Conservation (phyloP, 2,888 invertebrate genomes). For the Archaeoteleia sp. region DNA sequence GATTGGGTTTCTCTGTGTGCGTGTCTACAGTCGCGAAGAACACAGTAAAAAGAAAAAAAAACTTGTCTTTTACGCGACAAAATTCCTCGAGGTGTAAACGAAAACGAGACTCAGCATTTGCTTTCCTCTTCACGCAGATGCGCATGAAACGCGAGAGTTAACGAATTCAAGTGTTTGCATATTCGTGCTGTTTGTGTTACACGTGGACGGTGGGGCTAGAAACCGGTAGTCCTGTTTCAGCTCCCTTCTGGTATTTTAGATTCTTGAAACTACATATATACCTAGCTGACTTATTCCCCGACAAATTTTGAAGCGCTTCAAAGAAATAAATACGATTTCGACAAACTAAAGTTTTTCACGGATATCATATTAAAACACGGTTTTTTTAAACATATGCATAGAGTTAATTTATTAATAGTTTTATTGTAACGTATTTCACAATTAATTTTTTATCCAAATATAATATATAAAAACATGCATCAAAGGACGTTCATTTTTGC, state of each 20-base stretch:
- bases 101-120: constrained; percentile 36
- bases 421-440: too few species aligned
- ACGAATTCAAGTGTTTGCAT: constrained; percentile 39
- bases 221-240: constrained; percentile 47
- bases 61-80: constrained; percentile 18
- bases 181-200: constrained; percentile 39
- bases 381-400: too few species aligned
- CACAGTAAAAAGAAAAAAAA: constrained; percentile 1
- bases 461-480: too few species aligned
- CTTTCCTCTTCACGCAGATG: constrained; percentile 20
- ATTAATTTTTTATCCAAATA: too few species aligned
- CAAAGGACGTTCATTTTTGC: too few species aligned
- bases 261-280: background rate
- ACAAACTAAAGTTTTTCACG: too few species aligned
- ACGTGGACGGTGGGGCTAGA: constrained; percentile 22
- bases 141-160: constrained; percentile 24
- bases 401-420: too few species aligned
- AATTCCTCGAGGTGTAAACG: constrained; percentile 27
- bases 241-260: constrained; percentile 24
- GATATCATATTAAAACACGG: too few species aligned
- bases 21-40: too few species aligned
- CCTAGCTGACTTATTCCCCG: constrained; percentile 15
- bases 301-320: background rate
- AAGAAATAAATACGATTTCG: too few species aligned
- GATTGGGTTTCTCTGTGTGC: too few species aligned